Conservation (phyloP, 2,113 vertebrate genomes). For the Erinaceus europaeus region DNA sequence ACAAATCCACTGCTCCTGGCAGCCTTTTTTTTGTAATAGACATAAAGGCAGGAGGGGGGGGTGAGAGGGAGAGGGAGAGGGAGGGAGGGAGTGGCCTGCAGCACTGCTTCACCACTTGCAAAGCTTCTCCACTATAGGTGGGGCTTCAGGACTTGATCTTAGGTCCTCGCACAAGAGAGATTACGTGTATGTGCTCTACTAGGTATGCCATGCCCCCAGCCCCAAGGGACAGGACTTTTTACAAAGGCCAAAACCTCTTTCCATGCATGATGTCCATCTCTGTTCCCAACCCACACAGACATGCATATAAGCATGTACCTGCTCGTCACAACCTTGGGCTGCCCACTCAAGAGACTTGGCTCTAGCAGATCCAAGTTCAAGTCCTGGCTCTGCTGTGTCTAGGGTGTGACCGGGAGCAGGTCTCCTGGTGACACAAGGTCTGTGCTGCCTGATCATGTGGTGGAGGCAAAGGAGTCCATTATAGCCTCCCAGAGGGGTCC, state of each 20-base stretch:
- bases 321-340: neutral
- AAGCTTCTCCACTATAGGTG: too few relatives aligned
- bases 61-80: too few relatives aligned
- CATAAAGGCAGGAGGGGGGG: too few relatives aligned
- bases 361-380: accelerated
- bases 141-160: too few relatives aligned
- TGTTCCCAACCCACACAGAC: accelerated
- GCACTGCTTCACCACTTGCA: too few relatives aligned
- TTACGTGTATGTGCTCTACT: too few relatives aligned
- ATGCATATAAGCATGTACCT: accelerated
- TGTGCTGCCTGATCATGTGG: accelerated
- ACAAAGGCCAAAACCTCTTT: neutral
- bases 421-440: neutral
- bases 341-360: neutral
- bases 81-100: too few relatives aligned
- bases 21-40: too few relatives aligned
- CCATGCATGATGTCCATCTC: neutral
- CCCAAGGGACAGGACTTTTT: too few relatives aligned
- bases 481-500: accelerated
- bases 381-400: accelerated
- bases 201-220: too few relatives aligned
- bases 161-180: too few relatives aligned
- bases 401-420: neutral
- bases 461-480: accelerated
- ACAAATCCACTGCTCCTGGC: too few relatives aligned